These are phyloP conservation scores for Caenorhabditis briggsae DNA, from an alignment of 1,140 invertebrate genomes.

Conservation along the genomic window DNA sequence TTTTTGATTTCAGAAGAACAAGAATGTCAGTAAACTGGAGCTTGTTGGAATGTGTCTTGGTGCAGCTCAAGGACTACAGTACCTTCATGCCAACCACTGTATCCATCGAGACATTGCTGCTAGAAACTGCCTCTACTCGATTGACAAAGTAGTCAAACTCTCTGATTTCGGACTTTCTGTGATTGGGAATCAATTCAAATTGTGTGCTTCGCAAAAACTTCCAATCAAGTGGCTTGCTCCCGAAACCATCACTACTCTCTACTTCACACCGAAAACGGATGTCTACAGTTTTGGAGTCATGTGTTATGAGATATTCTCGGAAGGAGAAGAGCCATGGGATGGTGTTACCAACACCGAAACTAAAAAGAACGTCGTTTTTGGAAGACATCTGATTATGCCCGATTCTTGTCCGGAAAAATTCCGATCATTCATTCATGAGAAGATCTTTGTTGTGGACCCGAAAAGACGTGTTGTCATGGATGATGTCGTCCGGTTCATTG, in stretches of 20 bases:
- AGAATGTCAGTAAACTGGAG: slow-evolving; percentile 30
- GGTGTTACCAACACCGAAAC: slow-evolving; percentile 50
- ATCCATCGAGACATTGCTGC: slow-evolving; percentile 43
- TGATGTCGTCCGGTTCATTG: slow-evolving; percentile 32
- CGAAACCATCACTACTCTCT: slow-evolving; percentile 34
- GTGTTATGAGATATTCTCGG: slow-evolving; percentile 46
- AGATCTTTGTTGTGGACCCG: slow-evolving; percentile 30
- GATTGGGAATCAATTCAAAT: slow-evolving; percentile 30
- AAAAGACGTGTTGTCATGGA: slow-evolving; percentile 43
- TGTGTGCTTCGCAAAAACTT: slow-evolving; percentile 21
- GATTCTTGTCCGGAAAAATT: slow-evolving; percentile 33
- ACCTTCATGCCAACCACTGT: slow-evolving; percentile 34
- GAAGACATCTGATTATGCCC: slow-evolving; percentile 13
- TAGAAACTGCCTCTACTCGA: slow-evolving; percentile 37
- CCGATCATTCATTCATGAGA: slow-evolving; percentile 22
- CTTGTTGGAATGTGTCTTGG: slow-evolving; percentile 9
- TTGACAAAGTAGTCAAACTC: slow-evolving; percentile 46
- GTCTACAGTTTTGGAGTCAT: slow-evolving; percentile 56
- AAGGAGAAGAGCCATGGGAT: slow-evolving; percentile 57
- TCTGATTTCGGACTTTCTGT: slow-evolving; percentile 44
- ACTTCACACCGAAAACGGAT: slow-evolving; percentile 56
- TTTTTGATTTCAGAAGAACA: slow-evolving; percentile 8
- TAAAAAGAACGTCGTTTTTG: slow-evolving; percentile 25
- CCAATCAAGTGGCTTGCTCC: slow-evolving; percentile 62
- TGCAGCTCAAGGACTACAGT: slow-evolving; percentile 42